Conservation (phyloP, 2,797 vertebrate species). For the Lacerta agilis region DNA sequence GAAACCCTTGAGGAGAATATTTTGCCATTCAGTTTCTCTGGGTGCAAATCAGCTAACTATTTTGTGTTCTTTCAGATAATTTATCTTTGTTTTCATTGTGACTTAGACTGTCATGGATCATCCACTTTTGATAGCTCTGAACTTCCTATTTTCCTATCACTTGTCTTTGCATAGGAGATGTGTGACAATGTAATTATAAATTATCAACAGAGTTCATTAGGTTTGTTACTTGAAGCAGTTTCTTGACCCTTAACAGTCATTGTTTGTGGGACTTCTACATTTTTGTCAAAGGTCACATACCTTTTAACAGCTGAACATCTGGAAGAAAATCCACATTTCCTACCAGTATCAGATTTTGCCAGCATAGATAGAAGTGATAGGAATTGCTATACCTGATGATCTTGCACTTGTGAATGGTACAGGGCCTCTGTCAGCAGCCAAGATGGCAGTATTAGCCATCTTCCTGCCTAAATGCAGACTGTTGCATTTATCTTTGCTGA, state of each 20-base stretch:
- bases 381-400: neutral
- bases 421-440: neutral
- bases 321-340: neutral
- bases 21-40: neutral
- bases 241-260: neutral
- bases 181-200: neutral
- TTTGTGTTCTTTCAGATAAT: neutral
- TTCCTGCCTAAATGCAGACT: no score
- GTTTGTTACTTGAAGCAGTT: neutral
- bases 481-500: no score
- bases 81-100: neutral
- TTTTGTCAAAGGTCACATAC: neutral
- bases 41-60: neutral
- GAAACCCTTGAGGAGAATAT: neutral
- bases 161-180: neutral
- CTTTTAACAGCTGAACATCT: no score
- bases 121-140: neutral
- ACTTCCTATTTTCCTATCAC: neutral
- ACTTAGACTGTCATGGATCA: neutral
- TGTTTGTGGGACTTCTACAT: neutral
- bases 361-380: neutral
- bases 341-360: neutral
- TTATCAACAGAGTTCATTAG: neutral
- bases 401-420: neutral
- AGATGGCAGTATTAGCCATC: neutral